phyloP scores from a whole-genome alignment of 2,797 vertebrate genomes.

The Diplodus puntazzo region DNA sequence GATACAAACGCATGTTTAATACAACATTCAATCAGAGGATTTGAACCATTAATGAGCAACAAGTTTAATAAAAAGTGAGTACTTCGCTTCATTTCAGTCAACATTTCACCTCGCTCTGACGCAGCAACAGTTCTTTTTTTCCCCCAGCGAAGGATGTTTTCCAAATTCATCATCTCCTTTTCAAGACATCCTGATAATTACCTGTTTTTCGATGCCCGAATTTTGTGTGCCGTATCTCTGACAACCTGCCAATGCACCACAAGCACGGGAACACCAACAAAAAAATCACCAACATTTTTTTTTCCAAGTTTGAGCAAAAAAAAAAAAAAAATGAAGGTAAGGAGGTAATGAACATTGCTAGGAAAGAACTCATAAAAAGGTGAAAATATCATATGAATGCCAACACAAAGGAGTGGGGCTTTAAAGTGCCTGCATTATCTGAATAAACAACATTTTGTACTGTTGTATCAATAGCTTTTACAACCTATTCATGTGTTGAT shows the following conservation, averaged over 20 bases:
- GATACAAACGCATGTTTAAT: constrained; percentile 1
- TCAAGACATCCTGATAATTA: neutral
- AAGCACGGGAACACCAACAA: neutral
- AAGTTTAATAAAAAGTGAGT: constrained; percentile 3
- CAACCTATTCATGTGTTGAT: no score
- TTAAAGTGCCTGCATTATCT: no score
- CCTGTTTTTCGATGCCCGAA: no score
- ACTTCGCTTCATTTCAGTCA: neutral
- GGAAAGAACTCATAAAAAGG: no score
- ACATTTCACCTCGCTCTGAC: neutral
- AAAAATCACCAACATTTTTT: neutral
- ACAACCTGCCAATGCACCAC: neutral
- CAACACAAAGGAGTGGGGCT: no score
- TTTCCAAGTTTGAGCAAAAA: no score
- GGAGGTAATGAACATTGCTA: no score
- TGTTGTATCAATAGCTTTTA: no score
- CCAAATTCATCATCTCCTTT: neutral
- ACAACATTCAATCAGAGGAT: neutral
- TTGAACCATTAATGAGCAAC: neutral
- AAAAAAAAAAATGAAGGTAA: no score
- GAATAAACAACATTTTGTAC: no score
- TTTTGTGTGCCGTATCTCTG: neutral
- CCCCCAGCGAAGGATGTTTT: neutral
- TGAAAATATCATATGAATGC: no score
- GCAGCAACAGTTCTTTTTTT: neutral